phyloP scores from a whole-genome alignment of 2,113 vertebrate species.

The Gadus chalcogrammus region DNA sequence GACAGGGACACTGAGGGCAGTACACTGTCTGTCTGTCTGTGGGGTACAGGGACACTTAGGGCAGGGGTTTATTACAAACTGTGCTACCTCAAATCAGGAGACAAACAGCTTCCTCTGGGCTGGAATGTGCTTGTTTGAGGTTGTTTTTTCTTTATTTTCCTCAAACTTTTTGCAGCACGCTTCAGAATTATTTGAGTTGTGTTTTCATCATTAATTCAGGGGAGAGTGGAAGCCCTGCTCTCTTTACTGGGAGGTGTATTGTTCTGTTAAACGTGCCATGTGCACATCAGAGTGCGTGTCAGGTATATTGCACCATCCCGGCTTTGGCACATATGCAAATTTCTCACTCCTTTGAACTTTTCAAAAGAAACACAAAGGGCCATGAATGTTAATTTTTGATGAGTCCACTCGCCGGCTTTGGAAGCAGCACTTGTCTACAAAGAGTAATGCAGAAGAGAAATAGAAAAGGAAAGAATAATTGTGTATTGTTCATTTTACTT shows the following conservation, averaged over 20 bases:
- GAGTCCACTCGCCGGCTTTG: constrained; percentile 51
- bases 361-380: constrained; percentile 66
- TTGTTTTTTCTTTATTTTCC: no score
- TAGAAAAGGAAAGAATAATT: neutral
- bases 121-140: no score
- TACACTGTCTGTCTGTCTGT: no score
- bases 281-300: constrained; percentile 64
- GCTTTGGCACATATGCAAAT: constrained; percentile 65
- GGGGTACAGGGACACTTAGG: no score
- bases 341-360: constrained; percentile 65
- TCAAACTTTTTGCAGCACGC: no score
- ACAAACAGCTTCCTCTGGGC: neutral
- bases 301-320: constrained; percentile 70
- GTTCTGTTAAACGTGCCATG: constrained; percentile 49
- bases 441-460: constrained; percentile 29
- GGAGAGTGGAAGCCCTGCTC: constrained; percentile 20
- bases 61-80: no score
- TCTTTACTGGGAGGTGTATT: constrained; percentile 48
- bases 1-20: no score
- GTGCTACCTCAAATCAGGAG: neutral
- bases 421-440: constrained; percentile 53
- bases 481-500: neutral
- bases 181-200: no score
- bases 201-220: neutral
- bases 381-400: constrained; percentile 63